phyloP scores from a whole-genome alignment of 2,888 invertebrate species.

The Pammene aurita region DNA sequence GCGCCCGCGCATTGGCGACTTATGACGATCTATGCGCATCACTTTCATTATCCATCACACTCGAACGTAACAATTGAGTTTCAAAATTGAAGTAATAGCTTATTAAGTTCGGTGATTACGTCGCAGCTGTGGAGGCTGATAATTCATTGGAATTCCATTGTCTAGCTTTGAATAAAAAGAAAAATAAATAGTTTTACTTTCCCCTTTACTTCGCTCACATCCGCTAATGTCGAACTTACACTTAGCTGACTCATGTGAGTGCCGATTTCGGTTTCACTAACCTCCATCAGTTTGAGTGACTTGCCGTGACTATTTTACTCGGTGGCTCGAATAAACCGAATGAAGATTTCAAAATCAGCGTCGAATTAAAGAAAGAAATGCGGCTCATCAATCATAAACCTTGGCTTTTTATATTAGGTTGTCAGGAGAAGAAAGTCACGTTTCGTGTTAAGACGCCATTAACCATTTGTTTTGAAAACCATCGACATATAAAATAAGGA shows the following conservation, averaged over 20 bases:
- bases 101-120: slow-evolving; percentile 48
- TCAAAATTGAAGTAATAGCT: slow-evolving; percentile 64
- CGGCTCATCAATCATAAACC: slow-evolving; percentile 53
- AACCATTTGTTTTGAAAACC: slow-evolving; percentile 35
- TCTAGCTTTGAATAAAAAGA: slow-evolving; percentile 65
- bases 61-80: slow-evolving; percentile 64
- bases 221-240: slow-evolving; percentile 75
- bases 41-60: slow-evolving; percentile 70
- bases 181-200: slow-evolving; percentile 81
- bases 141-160: slow-evolving; percentile 60
- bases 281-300: slow-evolving; percentile 66
- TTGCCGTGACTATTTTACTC: slow-evolving; percentile 54
- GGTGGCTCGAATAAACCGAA: slow-evolving; percentile 44
- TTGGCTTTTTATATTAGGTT: slow-evolving; percentile 37
- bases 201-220: slow-evolving; percentile 75
- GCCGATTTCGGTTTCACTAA: slow-evolving; percentile 77
- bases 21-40: slow-evolving; percentile 62
- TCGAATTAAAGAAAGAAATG: slow-evolving; percentile 45
- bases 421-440: slow-evolving; percentile 41
- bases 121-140: slow-evolving; percentile 49
- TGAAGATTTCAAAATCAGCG: slow-evolving; percentile 53
- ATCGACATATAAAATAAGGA: too few species aligned
- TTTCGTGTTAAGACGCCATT: slow-evolving; percentile 34
- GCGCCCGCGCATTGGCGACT: slow-evolving; percentile 64
- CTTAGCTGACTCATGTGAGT: slow-evolving; percentile 74